Evolutionary conservation across 2,113 vertebrate species (phyloP), one percentile per base, ranked within the genome.

Genomic region (Ictalurus punctatus): DNA sequence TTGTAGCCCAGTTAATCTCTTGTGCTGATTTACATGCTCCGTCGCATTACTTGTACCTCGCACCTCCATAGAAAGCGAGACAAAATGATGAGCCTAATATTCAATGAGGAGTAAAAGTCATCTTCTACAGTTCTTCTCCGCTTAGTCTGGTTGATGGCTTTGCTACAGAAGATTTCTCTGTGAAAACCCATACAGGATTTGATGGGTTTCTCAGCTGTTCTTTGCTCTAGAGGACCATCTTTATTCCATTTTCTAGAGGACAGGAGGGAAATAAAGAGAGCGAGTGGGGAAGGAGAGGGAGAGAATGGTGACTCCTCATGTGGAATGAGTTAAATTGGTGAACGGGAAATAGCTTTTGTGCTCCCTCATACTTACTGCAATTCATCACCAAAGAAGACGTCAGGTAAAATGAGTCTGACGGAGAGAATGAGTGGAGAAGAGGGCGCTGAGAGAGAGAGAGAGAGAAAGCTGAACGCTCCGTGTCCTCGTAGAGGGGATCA

Each of bases 371-470:
- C 30, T 85, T 59, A 87, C 74, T n/a, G 85, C 81, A 85, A 85
- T 85, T 92, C 69, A 83, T 86, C 87, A 85, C 93, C 90, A 89
- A 93, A 92, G 84, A 91, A 90, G 73, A 91, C 2, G 5, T 93
- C 91, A 93, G 89, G 54, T 87, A 69, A 92, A 94, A 27, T 48
- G 71, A 92, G 91, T 90, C 87, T 91, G 90, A 91, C 87, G 84
- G 6, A 88, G 89, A 59, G 85, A 91, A 59, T 21, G 84, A 88
- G 54, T 37, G 19, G 86, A 85, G 74, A 83, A 67, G 74, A 37
- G 8, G 71, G 61, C 56, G 59, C 6, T 3, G 63, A 71, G 44
- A 37, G 80, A 73, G 14, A 27, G 73, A 65, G n/a, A 65, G 40
- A 19, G 30, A 86, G 69, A 25, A 69, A 58, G 16, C 21, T 34